These are phyloP conservation scores for Epizoanthus rinbou DNA, from an alignment of 92 coral and sea anemone genomes.

Conservation along the genomic window DNA sequence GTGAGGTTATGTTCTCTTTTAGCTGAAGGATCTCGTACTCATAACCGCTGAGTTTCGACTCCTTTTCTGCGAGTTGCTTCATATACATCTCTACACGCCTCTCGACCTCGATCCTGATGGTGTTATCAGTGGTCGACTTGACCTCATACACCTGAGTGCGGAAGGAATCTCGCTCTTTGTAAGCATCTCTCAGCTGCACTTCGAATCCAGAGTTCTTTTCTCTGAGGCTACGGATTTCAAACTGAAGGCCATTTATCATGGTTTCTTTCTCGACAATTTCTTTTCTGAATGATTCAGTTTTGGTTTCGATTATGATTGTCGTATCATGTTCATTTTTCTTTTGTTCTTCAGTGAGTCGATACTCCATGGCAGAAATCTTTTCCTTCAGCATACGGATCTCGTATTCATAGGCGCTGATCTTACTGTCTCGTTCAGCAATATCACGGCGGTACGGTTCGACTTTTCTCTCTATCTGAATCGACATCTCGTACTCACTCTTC, in stretches of 20 bases:
- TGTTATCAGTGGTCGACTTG: slow-evolving; percentile 38
- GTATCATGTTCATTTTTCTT: slow-evolving; percentile 45
- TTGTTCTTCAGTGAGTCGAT: slow-evolving; percentile 25
- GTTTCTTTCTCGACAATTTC: slow-evolving; percentile 36
- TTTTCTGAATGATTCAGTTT: slow-evolving; percentile 38
- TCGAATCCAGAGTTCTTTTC: slow-evolving; percentile 10
- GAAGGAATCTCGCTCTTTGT: slow-evolving; percentile 43
- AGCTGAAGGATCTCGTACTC: neutral
- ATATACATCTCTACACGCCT: slow-evolving; percentile 44
- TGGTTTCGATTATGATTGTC: slow-evolving; percentile 25
- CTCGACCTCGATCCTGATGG: slow-evolving; percentile 36
- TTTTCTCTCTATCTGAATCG: slow-evolving; percentile 43
- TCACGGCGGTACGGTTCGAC: slow-evolving; percentile 26
- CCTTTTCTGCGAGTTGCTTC: slow-evolving; percentile 41
- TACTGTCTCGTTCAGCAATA: slow-evolving; percentile 38
- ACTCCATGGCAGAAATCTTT: slow-evolving; percentile 23
- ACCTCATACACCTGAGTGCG: slow-evolving; percentile 37
- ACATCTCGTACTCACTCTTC: slow-evolving; percentile 42
- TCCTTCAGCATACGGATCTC: slow-evolving; percentile 38
- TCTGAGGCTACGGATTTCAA: slow-evolving; percentile 27
- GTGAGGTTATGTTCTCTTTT: neutral
- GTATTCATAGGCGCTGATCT: slow-evolving; percentile 38
- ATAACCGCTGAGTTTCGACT: slow-evolving; percentile 25
- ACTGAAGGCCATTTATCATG: slow-evolving; percentile 14
- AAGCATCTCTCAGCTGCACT: slow-evolving; percentile 24